Evolutionary conservation across 1,140 invertebrate species (phyloP), one percentile per base, ranked within the genome.

Genomic region (Trypoxylus dichotomus): DNA sequence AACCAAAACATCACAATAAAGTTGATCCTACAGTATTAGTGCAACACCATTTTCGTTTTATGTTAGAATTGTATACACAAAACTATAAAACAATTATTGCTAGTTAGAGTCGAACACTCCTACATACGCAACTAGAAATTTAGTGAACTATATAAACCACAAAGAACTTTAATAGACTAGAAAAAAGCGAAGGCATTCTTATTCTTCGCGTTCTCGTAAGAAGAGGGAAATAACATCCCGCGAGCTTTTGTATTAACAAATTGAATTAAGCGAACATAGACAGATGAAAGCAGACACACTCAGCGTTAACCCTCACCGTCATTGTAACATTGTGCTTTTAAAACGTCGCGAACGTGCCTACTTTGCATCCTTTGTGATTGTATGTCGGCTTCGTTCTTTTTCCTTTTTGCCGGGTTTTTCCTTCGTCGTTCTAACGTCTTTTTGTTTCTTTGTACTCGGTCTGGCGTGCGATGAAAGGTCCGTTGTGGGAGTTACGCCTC

Each of bases 351-450:
- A 71, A 77, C 76, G 76, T 77, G 76, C 76, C 76, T 77, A 77
- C 76, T 77, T 77, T 77, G 76, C 76, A 77, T 77, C 76, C 68
- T 77, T 77, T 77, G 76, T 77, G 76, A 77, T 68, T 77, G 60
- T 68, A 25, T 68, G 60, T 68, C 60, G 19, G 60, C 60, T 68
- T 68, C 60, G 24, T 68, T 68, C 60, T 68, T 68, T 29, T 68
- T 68, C 32, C 27, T 68, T 68, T 54, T 54, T 54, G 47, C n/a
- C 32, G 47, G 3, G 5, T 63, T 68, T 68, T 68, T 68, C 21
- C 21, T 68, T 24, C 5, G 24, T 24, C 3, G 21, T 24, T 68
- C 60, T 29, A 24, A 68, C 68, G 47, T 60, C 68, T 77, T 77
- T 76, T 76, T 77, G 60, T 77, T 47, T 77, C 58, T 77, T 77